Percentiles rank a stretch among this genome's conserved stretches.
Conservation (phyloP, 2,888 invertebrate species). For the Stegophylla sp. region DNA sequence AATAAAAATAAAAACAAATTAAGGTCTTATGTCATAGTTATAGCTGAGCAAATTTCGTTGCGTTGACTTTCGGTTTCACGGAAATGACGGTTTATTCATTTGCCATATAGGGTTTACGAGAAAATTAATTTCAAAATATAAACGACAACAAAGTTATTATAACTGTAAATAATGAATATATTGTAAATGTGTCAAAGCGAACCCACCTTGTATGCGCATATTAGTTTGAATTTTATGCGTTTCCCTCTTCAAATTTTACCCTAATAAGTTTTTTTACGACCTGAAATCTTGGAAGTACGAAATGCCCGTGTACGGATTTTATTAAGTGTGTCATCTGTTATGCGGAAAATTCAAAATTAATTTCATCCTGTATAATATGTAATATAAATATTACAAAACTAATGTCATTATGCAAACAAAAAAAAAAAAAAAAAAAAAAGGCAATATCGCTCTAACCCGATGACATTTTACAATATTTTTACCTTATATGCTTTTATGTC, state of each 20-base stretch:
- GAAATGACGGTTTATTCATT: neutral
- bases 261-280: slow-evolving; percentile 46
- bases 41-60: neutral
- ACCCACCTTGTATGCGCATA: slow-evolving; percentile 19
- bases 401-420: no score
- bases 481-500: no score
- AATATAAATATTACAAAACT: slow-evolving; percentile 24
- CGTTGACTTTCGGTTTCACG: neutral
- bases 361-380: slow-evolving; percentile 13
- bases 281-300: neutral
- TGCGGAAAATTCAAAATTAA: slow-evolving; percentile 42
- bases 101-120: neutral
- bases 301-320: slow-evolving; percentile 24
- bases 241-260: slow-evolving; percentile 17
- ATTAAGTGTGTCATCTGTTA: slow-evolving; percentile 52
- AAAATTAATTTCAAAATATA: slow-evolving; percentile 37
- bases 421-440: slow-evolving; percentile 19
- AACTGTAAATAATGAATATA: neutral
- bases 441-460: neutral
- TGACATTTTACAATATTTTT: slow-evolving; percentile 6
- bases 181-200: slow-evolving; percentile 26
- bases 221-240: slow-evolving; percentile 38
- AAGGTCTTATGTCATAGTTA: no score
- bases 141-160: slow-evolving; percentile 26
- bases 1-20: no score